Percentiles rank a stretch among this genome's conserved stretches.
These are phyloP conservation scores for Adelges cooleyi DNA, from an alignment of 1,140 invertebrate species.

Conservation along the genomic window DNA sequence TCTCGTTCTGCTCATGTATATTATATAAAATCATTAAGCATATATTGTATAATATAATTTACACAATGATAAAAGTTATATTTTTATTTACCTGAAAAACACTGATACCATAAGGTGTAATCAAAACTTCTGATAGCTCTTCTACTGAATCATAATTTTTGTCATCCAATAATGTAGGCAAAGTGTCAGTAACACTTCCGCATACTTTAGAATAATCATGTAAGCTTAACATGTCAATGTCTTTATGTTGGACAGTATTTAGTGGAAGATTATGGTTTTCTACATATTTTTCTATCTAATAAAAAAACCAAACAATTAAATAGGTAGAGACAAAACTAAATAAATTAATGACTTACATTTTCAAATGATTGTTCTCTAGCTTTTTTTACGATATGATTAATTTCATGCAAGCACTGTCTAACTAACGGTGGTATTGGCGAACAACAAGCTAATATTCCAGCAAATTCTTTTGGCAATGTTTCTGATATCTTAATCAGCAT, in stretches of 20 bases:
- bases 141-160: neutral
- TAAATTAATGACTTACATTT: constrained; percentile 46
- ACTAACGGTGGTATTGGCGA: constrained; percentile 84
- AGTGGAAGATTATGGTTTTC: neutral
- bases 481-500: constrained; percentile 88
- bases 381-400: constrained; percentile 65
- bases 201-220: constrained; percentile 14
- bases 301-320: neutral
- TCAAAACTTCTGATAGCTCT: too few species aligned
- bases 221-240: constrained; percentile 15
- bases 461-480: constrained; percentile 80
- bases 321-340: neutral
- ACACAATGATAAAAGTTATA: too few species aligned
- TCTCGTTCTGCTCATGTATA: too few species aligned
- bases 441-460: constrained; percentile 87
- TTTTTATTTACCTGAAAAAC: too few species aligned
- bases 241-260: neutral
- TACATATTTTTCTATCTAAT: neutral
- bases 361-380: constrained; percentile 60
- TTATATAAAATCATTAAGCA: too few species aligned
- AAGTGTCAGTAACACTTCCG: neutral
- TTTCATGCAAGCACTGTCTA: constrained; percentile 55
- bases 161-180: constrained; percentile 3
- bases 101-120: too few species aligned
- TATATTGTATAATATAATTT: too few species aligned